Conservation (phyloP, 2,888 invertebrate species). For the Synanthedon formicaeformis region DNA sequence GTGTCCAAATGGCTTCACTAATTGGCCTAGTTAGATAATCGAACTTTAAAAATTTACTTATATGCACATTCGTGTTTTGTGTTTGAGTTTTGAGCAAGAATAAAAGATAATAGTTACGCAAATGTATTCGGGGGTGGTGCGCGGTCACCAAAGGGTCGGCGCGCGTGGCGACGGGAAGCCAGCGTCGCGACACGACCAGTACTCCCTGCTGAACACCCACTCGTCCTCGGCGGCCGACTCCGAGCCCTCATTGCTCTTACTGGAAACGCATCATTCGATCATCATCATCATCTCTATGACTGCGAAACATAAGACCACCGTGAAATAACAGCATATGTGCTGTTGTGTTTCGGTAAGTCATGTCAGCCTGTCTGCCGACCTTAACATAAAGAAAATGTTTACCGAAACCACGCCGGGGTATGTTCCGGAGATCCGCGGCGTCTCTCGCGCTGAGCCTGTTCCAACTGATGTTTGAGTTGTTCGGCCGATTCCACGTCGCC, state of each 20-base stretch:
- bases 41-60: too few relatives aligned
- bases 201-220: constrained; percentile 80
- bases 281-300: constrained; percentile 32
- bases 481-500: constrained; percentile 81
- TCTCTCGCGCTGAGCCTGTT: constrained; percentile 80
- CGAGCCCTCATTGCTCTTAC: too few relatives aligned
- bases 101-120: constrained; percentile 14
- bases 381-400: too few relatives aligned
- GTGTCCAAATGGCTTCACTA: too few relatives aligned
- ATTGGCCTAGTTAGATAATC: too few relatives aligned
- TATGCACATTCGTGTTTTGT: too few relatives aligned
- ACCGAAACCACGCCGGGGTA: constrained; percentile 76
- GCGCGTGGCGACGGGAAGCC: constrained; percentile 71
- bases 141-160: constrained; percentile 75
- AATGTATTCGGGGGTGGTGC: constrained; percentile 8
- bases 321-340: constrained; percentile 1
- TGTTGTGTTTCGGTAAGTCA: too few relatives aligned
- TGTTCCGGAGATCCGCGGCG: constrained; percentile 66
- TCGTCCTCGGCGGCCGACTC: constrained; percentile 64
- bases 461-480: constrained; percentile 76
- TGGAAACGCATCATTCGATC: constrained; percentile 12
- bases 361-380: too few relatives aligned
- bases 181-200: constrained; percentile 79
- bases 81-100: too few relatives aligned
- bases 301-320: too few relatives aligned